These are phyloP conservation scores for Hyles euphorbiae DNA, from an alignment of 1,140 invertebrate genomes.

Conservation along the genomic window DNA sequence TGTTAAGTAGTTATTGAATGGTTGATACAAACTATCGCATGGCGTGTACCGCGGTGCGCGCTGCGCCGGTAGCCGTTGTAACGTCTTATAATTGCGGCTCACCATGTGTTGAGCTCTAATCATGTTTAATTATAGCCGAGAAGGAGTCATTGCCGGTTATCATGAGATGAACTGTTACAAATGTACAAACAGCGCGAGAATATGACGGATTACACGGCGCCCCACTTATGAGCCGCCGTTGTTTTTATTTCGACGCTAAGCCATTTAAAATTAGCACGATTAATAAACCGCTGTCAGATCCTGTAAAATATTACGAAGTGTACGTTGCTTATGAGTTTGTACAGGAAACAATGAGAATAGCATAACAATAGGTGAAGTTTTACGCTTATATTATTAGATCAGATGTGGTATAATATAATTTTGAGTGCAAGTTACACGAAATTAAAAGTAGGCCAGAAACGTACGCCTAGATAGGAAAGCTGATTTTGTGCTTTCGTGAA, in stretches of 20 bases:
- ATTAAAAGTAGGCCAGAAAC: no score
- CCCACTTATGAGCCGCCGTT: conserved; percentile 16
- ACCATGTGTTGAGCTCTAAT: conserved; percentile 71
- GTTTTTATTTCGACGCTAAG: no score
- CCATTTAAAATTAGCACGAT: no score
- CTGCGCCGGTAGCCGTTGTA: conserved; percentile 52
- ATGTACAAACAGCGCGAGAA: conserved; percentile 49
- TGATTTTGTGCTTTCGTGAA: no score
- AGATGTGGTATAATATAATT: no score
- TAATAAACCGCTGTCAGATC: no score
- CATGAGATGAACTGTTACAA: conserved; percentile 72
- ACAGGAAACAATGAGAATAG: no score
- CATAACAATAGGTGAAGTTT: no score
- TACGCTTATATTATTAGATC: no score
- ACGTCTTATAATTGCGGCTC: conserved; percentile 64
- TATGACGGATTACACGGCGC: conserved; percentile 38
- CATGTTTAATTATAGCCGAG: conserved; percentile 68
- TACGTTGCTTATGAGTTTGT: no score
- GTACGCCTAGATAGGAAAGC: conserved; percentile 9
- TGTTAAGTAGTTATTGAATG: conserved; percentile 50
- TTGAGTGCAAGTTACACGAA: no score
- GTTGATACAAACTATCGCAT: conserved; percentile 59
- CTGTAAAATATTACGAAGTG: no score
- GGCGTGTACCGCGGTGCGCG: conserved; percentile 47
- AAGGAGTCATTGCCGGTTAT: conserved; percentile 69